These are phyloP conservation scores for Misgurnus mizolepis DNA, from an alignment of 2,113 vertebrate genomes.

Conservation along the genomic window DNA sequence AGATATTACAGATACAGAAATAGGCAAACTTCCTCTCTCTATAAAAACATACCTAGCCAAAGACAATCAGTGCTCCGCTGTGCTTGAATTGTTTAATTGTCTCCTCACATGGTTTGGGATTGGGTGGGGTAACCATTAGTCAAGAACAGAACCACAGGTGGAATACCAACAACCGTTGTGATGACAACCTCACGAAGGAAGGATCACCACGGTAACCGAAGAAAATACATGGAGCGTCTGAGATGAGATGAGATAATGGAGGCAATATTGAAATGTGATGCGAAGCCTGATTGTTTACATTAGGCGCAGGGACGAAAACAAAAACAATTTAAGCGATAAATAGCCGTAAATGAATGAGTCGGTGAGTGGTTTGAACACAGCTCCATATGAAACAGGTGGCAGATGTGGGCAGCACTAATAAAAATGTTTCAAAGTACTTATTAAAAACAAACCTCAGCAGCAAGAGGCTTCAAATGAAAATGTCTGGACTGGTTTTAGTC, in stretches of 20 bases:
- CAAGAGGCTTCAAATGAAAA: background rate
- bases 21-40: no score
- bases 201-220: conserved; percentile 20
- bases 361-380: background rate
- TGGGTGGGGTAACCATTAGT: conserved; percentile 15
- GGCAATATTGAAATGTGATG: conserved; percentile 19
- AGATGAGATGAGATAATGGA: conserved; percentile 20
- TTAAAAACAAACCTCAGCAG: background rate
- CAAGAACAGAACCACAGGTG: conserved; percentile 27
- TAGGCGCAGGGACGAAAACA: background rate
- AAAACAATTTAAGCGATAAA: conserved; percentile 21
- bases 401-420: background rate
- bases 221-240: conserved; percentile 1
- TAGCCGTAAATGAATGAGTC: background rate
- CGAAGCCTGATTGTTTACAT: conserved; percentile 27
- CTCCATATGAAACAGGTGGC: background rate
- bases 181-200: conserved; percentile 41
- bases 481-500: background rate
- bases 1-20: background rate
- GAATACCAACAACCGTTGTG: conserved; percentile 31
- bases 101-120: background rate
- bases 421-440: background rate
- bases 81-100: conserved; percentile 1
- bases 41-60: no score
- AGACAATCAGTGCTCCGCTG: no score